Base-by-base conservation (phyloP, 2,888 invertebrate species). In the Volucella bombylans region DNA sequence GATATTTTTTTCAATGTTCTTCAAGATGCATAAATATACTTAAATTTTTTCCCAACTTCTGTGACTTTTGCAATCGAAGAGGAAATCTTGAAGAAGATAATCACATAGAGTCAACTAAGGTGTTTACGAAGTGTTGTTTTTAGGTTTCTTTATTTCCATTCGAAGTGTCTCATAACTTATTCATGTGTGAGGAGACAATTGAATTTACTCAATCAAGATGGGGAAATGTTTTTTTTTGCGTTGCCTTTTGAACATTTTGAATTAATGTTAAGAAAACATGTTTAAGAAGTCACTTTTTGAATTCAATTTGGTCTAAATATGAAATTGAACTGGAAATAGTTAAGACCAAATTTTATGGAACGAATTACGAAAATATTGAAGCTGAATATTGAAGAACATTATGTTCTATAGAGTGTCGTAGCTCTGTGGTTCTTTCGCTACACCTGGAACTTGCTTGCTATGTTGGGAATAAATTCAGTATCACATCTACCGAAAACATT, bases 1-100 rank as follows among this genome's bases (percentile, higher is more conserved):
- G 31, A 76, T 81, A 81, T 81, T 65, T 81, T 81, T 71, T 81
- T 81, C 81, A 76, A n/a, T n/a, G n/a, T n/a, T n/a, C 76, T 76
- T 82, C 72, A 64, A 78, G 18, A 79, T 82, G 62, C 82, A 82
- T 79, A 73, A 68, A 78, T 52, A 76, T 38, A 47, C 64, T 59
- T 55, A 43, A 74, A 61, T 57, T 73, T 73, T 78, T 62, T 74
- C 54, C 55, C 59, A 71, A 81, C 69, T 68, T 82, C 61, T 65
- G 47, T 55, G 65, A 57, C 52, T 77, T 82, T 82, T 52, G 77
- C 82, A 77, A 72, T 71, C 59, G 49, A 65, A 52, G 62, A 68
- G 73, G 73, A 39, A 61, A 61, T 71, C 65, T 71, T 23, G 45
- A 55, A 47, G 54, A 73, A 71, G 59, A 31, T 52, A 38, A 57